phyloP scores from a whole-genome alignment of 2,888 invertebrate species.

The Pammene fasciana region DNA sequence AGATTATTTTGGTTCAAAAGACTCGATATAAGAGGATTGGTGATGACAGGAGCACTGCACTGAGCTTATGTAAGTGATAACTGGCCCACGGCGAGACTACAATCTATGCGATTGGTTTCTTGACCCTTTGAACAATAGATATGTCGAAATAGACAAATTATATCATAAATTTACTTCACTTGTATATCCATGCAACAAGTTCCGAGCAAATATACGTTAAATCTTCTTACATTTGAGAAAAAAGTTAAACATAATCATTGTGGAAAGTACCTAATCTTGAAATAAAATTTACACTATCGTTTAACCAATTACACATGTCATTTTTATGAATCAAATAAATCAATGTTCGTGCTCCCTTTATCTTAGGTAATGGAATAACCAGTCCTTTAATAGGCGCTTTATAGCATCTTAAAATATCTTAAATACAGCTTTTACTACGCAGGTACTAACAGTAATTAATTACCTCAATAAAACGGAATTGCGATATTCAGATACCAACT shows the following conservation, averaged over 20 bases:
- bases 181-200: neutral
- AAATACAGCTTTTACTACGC: slow-evolving; percentile 14
- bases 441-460: slow-evolving; percentile 27
- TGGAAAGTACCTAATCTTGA: too few species aligned
- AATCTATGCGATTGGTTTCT: slow-evolving; percentile 31
- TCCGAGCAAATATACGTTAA: neutral
- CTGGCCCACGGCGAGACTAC: slow-evolving; percentile 47
- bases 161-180: neutral
- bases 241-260: too few species aligned
- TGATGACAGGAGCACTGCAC: slow-evolving; percentile 7
- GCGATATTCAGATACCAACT: slow-evolving; percentile 35
- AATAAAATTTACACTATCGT: too few species aligned
- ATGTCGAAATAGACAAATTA: slow-evolving; percentile 25
- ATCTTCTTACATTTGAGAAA: too few species aligned
- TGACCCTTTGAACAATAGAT: slow-evolving; percentile 27
- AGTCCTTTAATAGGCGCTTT: neutral
- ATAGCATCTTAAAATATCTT: slow-evolving; percentile 3
- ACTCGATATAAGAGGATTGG: neutral
- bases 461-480: slow-evolving; percentile 28
- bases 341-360: neutral
- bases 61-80: slow-evolving; percentile 67
- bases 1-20: neutral
- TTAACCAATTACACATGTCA: too few species aligned
- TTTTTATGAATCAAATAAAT: neutral
- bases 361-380: neutral